Evolutionary conservation across 2,797 vertebrate genomes (phyloP).

Genomic region (Brotogeris chrysoptera): DNA sequence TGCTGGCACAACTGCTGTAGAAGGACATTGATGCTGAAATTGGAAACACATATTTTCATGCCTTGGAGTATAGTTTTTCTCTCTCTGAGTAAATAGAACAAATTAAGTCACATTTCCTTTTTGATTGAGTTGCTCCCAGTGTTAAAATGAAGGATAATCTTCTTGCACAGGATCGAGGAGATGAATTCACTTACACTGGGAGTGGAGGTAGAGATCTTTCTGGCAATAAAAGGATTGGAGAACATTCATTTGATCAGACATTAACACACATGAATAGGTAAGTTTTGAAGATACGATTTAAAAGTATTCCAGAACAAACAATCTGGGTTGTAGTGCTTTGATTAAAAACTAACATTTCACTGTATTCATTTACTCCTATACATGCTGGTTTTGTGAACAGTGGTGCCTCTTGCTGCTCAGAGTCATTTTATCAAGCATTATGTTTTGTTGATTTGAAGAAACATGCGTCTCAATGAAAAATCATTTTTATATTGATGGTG

Average conservation of each 20-base stretch:
- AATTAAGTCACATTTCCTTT: not conserved
- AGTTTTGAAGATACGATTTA: conserved; percentile 8
- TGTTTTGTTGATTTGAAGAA: not conserved
- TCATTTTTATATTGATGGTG: not conserved
- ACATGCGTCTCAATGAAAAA: not conserved
- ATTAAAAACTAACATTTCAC: not conserved
- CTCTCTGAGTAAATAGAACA: not conserved
- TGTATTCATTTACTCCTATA: not conserved
- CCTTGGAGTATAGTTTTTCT: not conserved
- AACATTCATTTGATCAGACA: conserved; percentile 97
- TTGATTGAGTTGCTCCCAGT: not conserved
- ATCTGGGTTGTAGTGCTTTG: not conserved
- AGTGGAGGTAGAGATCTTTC: conserved; percentile 98
- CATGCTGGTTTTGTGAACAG: not conserved
- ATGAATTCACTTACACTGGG: conserved; percentile 99
- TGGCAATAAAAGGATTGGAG: conserved; percentile 97
- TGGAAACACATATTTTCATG: not conserved
- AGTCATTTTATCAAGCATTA: not conserved
- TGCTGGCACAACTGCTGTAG: not conserved
- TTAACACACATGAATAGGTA: conserved; percentile 99
- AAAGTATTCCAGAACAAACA: not conserved
- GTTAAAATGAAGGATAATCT: conserved; percentile 57
- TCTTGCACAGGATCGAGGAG: conserved; percentile 89
- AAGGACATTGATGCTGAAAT: not conserved
- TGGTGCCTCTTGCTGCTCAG: not conserved